These are phyloP conservation scores for Drosophila pseudotakahashii DNA, from an alignment of 2,888 invertebrate species.

Conservation along the genomic window DNA sequence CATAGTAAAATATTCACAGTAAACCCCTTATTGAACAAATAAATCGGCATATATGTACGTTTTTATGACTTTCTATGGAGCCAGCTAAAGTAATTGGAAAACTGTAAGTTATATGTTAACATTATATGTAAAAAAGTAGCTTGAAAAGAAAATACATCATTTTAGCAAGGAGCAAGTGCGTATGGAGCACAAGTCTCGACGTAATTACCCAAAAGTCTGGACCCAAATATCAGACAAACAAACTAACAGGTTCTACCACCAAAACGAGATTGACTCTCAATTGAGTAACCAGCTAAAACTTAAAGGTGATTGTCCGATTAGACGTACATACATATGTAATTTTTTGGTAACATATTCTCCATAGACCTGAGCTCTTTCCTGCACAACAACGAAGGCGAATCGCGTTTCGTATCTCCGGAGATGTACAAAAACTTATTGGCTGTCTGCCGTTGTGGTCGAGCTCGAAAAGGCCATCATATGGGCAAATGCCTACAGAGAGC, in stretches of 20 bases:
- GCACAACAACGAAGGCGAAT: constrained; percentile 77
- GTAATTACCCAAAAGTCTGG: constrained; percentile 80
- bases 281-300: constrained; percentile 51
- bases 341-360: background rate
- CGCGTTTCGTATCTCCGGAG: constrained; percentile 79
- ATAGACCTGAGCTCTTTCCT: constrained; percentile 66
- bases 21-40: constrained; percentile 1
- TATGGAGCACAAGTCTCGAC: constrained; percentile 78
- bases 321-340: no score
- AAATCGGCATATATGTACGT: background rate
- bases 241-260: constrained; percentile 81
- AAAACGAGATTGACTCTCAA: constrained; percentile 70
- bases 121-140: background rate
- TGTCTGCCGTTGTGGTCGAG: constrained; percentile 82
- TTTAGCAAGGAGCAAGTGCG: constrained; percentile 84
- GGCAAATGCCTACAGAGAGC: constrained; percentile 82
- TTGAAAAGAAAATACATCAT: background rate
- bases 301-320: constrained; percentile 32
- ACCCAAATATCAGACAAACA: constrained; percentile 63
- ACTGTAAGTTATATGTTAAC: constrained; percentile 33
- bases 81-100: constrained; percentile 40
- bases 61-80: constrained; percentile 18
- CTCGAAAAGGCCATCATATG: constrained; percentile 75
- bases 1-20: background rate
- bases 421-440: constrained; percentile 80